Evolutionary conservation across 2,888 invertebrate species (phyloP).

Genomic region (Pyrgus malvae): DNA sequence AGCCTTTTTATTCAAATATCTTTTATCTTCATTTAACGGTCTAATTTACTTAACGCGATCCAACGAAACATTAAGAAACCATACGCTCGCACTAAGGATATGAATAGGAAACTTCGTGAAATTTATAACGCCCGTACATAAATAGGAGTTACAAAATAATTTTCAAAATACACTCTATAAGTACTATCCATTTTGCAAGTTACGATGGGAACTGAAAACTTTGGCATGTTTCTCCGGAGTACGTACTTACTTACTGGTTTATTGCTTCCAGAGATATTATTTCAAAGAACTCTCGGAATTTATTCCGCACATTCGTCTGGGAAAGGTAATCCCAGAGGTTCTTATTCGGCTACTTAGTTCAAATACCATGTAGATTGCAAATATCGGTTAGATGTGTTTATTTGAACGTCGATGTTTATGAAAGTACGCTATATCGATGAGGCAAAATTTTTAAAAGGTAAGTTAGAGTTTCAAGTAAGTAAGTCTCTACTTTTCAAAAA

Average conservation of each 20-base stretch:
- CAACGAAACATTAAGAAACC: too few species aligned
- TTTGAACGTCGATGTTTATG: conserved; percentile 39
- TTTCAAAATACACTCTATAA: conserved; percentile 7
- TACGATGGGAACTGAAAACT: conserved; percentile 54
- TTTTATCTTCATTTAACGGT: too few species aligned
- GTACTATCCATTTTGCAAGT: conserved; percentile 16
- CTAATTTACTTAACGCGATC: too few species aligned
- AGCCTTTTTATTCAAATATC: too few species aligned
- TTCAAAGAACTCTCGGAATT: conserved; percentile 77
- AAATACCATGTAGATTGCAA: conserved; percentile 54
- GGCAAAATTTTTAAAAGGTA: too few species aligned
- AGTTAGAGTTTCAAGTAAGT: too few species aligned
- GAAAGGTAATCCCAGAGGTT: conserved; percentile 68
- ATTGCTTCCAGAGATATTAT: conserved; percentile 77
- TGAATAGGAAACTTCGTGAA: neutral
- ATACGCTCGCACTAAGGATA: too few species aligned
- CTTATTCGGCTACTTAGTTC: conserved; percentile 69
- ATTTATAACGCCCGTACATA: neutral
- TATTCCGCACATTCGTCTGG: conserved; percentile 67
- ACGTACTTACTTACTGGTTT: conserved; percentile 75
- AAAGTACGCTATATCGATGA: neutral
- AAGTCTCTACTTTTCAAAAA: too few species aligned
- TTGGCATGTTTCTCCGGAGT: conserved; percentile 67
- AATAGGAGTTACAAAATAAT: conserved; percentile 7
- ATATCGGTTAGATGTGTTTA: conserved; percentile 51